phyloP scores from a whole-genome alignment of 1,140 invertebrate species.

The Formica selysi region DNA sequence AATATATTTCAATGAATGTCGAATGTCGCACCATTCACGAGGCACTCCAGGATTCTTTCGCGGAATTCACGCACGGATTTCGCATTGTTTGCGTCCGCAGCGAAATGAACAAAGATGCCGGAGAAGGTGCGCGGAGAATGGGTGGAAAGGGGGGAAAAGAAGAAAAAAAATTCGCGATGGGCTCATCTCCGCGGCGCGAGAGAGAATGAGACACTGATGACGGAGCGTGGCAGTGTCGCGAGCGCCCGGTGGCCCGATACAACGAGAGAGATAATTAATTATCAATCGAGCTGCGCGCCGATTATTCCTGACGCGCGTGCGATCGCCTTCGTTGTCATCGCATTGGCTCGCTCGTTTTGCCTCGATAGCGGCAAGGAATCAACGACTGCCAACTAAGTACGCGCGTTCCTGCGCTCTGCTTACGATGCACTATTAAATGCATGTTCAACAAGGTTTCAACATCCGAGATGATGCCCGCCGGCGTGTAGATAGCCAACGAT shows the following conservation, averaged over 20 bases:
- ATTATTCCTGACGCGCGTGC: conserved; percentile 56
- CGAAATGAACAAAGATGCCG: neutral
- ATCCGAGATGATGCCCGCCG: conserved; percentile 50
- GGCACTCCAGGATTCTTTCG: conserved; percentile 27
- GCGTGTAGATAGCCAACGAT: conserved; percentile 25
- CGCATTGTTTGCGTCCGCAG: neutral
- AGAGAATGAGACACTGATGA: conserved; percentile 63
- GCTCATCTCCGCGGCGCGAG: conserved; percentile 54
- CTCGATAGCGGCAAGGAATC: conserved; percentile 55
- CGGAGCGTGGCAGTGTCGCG: conserved; percentile 43
- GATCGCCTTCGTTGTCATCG: conserved; percentile 38
- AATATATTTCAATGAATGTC: conserved; percentile 66
- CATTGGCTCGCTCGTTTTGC: conserved; percentile 33
- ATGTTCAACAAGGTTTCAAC: conserved; percentile 52
- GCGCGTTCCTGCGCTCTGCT: conserved; percentile 31
- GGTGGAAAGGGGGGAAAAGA: neutral
- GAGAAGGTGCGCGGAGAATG: neutral
- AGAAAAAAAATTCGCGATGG: neutral
- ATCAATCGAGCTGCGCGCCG: conserved; percentile 77
- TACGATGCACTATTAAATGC: conserved; percentile 52
- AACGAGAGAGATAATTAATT: conserved; percentile 82
- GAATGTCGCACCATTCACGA: conserved; percentile 51
- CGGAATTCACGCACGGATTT: conserved; percentile 18
- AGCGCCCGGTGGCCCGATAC: conserved; percentile 34
- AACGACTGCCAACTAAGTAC: conserved; percentile 44